phyloP scores from a whole-genome alignment of 2,888 invertebrate species.

The Alentia gelatinosa region DNA sequence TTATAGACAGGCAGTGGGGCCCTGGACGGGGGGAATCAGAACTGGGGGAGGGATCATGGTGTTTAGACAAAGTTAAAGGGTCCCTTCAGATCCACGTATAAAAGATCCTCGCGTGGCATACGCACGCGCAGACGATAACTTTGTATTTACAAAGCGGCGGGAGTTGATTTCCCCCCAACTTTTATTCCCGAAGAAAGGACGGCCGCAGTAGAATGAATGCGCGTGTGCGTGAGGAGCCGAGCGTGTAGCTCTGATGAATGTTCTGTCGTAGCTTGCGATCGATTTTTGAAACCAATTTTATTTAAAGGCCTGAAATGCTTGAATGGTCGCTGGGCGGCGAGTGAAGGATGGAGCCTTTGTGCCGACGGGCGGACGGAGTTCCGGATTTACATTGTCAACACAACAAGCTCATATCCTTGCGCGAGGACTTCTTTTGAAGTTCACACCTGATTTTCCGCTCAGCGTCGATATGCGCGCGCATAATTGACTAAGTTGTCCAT shows the following conservation, averaged over 20 bases:
- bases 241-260: not conserved
- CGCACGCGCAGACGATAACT: not conserved
- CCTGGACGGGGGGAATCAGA: not conserved
- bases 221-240: not conserved
- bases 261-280: not conserved
- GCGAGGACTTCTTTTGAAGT: slow-evolving; percentile 10
- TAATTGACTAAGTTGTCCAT: slow-evolving; percentile 45
- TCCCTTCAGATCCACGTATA: not conserved
- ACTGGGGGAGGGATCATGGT: not conserved
- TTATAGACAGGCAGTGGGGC: not conserved
- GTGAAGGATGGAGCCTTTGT: not conserved
- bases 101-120: not conserved
- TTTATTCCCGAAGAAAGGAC: too few species aligned
- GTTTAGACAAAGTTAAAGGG: not conserved
- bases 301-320: not conserved
- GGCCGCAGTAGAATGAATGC: too few species aligned
- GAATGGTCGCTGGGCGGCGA: not conserved
- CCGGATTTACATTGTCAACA: slow-evolving; percentile 25
- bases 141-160: not conserved
- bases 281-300: slow-evolving; percentile 31
- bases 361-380: not conserved
- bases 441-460: not conserved
- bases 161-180: too few species aligned
- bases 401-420: slow-evolving; percentile 12
- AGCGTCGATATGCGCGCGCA: slow-evolving; percentile 18